Percentiles rank a stretch among this genome's conserved stretches.
phyloP scores from a whole-genome alignment of 2,797 vertebrate genomes.

The Austrolebias charrua region DNA sequence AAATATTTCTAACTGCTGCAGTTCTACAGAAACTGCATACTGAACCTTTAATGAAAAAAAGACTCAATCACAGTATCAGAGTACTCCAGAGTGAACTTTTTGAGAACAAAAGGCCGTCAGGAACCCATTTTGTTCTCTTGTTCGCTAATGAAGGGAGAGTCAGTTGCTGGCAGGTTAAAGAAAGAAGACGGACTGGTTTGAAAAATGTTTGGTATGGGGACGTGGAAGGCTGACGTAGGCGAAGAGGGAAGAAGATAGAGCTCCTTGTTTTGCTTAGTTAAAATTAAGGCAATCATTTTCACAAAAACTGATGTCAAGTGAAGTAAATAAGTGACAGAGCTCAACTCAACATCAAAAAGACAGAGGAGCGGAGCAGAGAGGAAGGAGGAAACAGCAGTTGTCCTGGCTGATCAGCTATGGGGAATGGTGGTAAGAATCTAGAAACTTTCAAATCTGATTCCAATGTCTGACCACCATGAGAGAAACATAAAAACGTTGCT shows the following conservation, averaged over 20 bases:
- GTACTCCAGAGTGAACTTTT: neutral
- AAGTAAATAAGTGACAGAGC: slow-evolving; percentile 2
- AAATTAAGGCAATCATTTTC: slow-evolving; percentile 6
- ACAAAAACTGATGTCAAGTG: slow-evolving; percentile 9
- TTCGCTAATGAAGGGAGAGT: slow-evolving; percentile 13
- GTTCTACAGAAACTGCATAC: no score
- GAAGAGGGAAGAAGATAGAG: slow-evolving; percentile 12
- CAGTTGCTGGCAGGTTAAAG: slow-evolving; percentile 3
- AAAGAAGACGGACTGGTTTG: slow-evolving; percentile 64
- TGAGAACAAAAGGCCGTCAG: neutral
- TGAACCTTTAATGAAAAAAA: no score
- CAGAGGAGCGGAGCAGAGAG: slow-evolving; percentile 12
- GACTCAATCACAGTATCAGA: neutral
- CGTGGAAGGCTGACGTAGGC: slow-evolving; percentile 26
- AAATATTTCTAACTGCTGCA: no score
- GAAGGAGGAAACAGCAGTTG: slow-evolving; percentile 5
- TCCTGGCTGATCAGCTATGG: slow-evolving; percentile 53
- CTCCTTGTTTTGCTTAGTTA: slow-evolving; percentile 11
- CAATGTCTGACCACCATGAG: neutral
- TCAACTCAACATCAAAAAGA: neutral
- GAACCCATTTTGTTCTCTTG: slow-evolving; percentile 7
- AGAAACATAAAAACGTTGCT: no score
- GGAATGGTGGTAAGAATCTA: slow-evolving; percentile 63
- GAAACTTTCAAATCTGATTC: slow-evolving; percentile 8
- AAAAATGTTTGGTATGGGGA: slow-evolving; percentile 68